Evolutionary conservation across 2,797 vertebrate species (phyloP).

Genomic region (Diceros bicornis): DNA sequence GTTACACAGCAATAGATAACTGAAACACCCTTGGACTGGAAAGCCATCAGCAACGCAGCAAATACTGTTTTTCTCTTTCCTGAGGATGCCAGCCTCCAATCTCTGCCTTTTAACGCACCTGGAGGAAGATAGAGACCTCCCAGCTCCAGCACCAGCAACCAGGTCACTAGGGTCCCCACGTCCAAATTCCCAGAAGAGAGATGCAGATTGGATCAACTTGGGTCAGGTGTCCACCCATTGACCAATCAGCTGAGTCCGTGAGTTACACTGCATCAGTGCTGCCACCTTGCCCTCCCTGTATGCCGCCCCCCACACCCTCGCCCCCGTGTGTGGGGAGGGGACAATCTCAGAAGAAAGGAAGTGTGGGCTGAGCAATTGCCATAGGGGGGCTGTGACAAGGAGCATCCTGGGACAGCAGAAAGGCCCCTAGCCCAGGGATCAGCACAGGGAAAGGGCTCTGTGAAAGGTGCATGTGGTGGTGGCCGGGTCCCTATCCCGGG

Average conservation of each 20-base stretch:
- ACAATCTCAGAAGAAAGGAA: not conserved
- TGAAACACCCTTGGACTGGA: not conserved
- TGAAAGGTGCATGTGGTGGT: fast-evolving
- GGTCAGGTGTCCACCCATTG: not conserved
- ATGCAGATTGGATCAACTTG: not conserved
- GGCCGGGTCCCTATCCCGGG: too few relatives aligned
- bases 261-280: not conserved
- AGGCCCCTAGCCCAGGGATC: not conserved
- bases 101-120: not conserved
- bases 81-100: not conserved
- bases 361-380: not conserved
- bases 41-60: not conserved
- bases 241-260: not conserved
- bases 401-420: not conserved
- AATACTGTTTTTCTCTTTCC: not conserved
- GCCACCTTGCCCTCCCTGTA: not conserved
- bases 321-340: not conserved
- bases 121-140: not conserved
- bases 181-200: not conserved
- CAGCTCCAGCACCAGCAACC: not conserved
- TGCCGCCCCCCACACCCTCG: too few relatives aligned
- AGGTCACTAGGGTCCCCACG: not conserved
- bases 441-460: not conserved
- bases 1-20: not conserved
- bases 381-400: not conserved